Evolutionary conservation across 2,888 invertebrate species (phyloP).

Genomic region (Lasioglossum zephyrum): DNA sequence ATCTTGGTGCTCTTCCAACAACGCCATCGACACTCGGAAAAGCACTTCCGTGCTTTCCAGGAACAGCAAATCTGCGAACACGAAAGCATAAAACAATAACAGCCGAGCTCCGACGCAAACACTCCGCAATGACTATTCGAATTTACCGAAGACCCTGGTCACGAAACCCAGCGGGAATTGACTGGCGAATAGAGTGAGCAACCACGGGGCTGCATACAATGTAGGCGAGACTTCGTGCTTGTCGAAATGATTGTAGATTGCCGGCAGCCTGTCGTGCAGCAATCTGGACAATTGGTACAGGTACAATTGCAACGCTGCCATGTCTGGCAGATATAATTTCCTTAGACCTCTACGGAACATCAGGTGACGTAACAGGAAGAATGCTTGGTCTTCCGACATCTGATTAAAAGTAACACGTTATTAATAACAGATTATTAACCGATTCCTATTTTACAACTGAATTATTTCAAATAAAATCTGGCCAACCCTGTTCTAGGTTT

Average conservation of each 20-base stretch:
- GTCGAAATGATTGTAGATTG: conserved; percentile 94
- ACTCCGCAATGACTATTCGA: not conserved
- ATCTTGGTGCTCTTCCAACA: conserved; percentile 94
- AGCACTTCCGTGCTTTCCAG: conserved; percentile 95
- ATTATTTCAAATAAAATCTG: not conserved
- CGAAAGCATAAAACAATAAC: conserved; percentile 6
- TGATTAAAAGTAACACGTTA: conserved; percentile 81
- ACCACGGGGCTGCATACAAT: conserved; percentile 98
- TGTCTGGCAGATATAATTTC: conserved; percentile 96
- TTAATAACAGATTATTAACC: not conserved
- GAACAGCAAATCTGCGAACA: conserved; percentile 91
- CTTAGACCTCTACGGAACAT: conserved; percentile 96
- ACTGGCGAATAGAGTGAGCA: conserved; percentile 97
- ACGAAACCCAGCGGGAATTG: conserved; percentile 98
- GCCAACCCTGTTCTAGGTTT: not conserved
- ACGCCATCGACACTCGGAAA: conserved; percentile 94
- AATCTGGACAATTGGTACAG: conserved; percentile 97
- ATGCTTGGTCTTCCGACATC: conserved; percentile 97
- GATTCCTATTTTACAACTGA: no score
- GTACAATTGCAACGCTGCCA: conserved; percentile 95
- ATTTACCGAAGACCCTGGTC: conserved; percentile 94
- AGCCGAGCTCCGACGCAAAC: not conserved
- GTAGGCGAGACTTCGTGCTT: conserved; percentile 96
- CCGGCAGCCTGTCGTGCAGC: conserved; percentile 94
- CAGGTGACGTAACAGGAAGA: conserved; percentile 93